phyloP scores from a whole-genome alignment of 2,113 vertebrate species.

The Pseudorasbora parva region DNA sequence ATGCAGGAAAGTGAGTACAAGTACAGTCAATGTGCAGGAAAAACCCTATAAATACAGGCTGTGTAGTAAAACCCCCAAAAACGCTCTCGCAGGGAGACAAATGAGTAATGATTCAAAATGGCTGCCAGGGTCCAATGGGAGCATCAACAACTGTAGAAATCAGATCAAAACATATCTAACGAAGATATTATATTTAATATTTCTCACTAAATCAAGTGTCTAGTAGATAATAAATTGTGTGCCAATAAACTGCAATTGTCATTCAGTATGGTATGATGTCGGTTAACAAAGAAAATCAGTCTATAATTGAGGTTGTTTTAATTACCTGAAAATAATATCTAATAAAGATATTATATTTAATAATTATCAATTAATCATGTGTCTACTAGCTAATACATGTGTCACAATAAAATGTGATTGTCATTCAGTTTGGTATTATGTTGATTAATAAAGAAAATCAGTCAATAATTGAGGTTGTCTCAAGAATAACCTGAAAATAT shows the following conservation, averaged over 20 bases:
- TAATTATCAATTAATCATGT: not conserved
- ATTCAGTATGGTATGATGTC: not conserved
- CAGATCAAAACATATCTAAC: not conserved
- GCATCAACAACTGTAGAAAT: not conserved
- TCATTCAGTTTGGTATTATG: not conserved
- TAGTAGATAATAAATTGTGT: not conserved
- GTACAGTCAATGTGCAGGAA: too few species aligned
- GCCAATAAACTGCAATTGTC: not conserved
- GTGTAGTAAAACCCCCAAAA: not conserved
- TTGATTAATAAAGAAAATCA: not conserved
- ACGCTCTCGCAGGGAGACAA: not conserved
- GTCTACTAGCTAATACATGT: not conserved
- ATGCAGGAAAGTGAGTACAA: not conserved
- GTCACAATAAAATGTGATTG: not conserved
- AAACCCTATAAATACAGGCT: too few species aligned
- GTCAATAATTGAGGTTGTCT: not conserved
- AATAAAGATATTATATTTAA: not conserved
- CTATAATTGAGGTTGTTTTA: not conserved
- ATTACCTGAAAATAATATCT: not conserved
- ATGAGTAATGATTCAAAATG: constrained; percentile 20
- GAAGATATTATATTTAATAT: not conserved
- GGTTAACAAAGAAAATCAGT: not conserved
- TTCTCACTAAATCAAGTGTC: not conserved
- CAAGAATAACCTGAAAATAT: not conserved
- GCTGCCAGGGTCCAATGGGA: not conserved